Evolutionary conservation across 64 coral and sea anemone species (phyloP).

Genomic region (Catalaphyllia jardinei): DNA sequence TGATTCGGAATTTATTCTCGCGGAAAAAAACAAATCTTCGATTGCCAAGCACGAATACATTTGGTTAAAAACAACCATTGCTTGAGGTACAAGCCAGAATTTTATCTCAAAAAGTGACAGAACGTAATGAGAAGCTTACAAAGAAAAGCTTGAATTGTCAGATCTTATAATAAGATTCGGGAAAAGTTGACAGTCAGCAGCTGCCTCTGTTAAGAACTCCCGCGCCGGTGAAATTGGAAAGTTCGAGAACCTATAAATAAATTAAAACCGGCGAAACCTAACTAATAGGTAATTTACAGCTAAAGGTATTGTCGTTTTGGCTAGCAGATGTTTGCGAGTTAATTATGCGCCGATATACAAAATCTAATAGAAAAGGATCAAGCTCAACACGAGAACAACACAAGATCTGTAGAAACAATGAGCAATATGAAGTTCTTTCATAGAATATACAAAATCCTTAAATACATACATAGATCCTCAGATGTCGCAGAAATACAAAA

Average conservation of each 20-base stretch:
- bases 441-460: not conserved
- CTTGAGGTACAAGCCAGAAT: not conserved
- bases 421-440: not conserved
- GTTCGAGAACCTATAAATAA: not conserved
- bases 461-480: not conserved
- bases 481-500: not conserved
- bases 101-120: not conserved
- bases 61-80: too few relatives aligned
- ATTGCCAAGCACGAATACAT: too few relatives aligned
- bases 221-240: not conserved
- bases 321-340: slow-evolving; percentile 11
- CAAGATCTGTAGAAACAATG: not conserved
- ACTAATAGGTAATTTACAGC: not conserved
- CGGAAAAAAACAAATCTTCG: too few relatives aligned
- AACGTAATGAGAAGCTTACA: not conserved
- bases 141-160: not conserved
- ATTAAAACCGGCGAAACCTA: not conserved
- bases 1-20: too few relatives aligned
- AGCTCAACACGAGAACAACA: not conserved
- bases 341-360: not conserved
- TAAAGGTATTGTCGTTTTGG: not conserved
- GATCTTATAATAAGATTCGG: not conserved
- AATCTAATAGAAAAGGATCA: not conserved
- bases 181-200: not conserved
- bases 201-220: not conserved